These are phyloP conservation scores for Picathartes gymnocephalus DNA, from an alignment of 2,113 vertebrate species.

Conservation along the genomic window DNA sequence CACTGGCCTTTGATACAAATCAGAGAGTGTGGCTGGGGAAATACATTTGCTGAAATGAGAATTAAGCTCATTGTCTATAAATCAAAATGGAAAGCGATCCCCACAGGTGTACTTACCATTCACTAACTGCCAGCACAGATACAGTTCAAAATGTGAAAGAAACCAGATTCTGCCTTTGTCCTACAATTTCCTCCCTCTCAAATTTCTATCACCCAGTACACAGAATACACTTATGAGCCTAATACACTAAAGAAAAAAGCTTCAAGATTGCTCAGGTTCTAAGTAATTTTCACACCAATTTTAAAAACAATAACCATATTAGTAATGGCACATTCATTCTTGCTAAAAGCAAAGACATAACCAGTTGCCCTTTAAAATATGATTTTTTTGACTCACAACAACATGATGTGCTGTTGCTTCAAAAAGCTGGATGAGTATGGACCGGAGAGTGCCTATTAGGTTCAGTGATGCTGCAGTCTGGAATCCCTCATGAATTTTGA, in stretches of 20 bases:
- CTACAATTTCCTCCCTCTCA: background rate
- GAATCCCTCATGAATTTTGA: background rate
- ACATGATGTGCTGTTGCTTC: background rate
- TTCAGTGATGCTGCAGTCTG: background rate
- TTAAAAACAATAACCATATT: background rate
- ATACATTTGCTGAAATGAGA: background rate
- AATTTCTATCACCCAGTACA: background rate
- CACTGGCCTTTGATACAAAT: background rate
- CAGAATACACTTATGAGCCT: background rate
- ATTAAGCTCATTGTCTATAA: background rate
- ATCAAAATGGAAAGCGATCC: background rate
- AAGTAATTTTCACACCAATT: background rate
- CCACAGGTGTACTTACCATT: background rate
- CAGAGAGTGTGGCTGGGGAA: background rate
- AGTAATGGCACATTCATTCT: background rate
- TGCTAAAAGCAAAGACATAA: background rate
- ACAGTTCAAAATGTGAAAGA: background rate
- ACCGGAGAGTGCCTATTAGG: background rate
- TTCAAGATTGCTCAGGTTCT: background rate
- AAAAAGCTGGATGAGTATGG: background rate
- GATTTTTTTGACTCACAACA: background rate
- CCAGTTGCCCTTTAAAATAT: background rate
- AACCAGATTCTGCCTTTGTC: background rate
- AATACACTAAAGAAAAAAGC: background rate
- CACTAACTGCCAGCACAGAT: background rate